phyloP scores from a whole-genome alignment of 2,113 vertebrate species.

The Gallinago jamesoni region DNA sequence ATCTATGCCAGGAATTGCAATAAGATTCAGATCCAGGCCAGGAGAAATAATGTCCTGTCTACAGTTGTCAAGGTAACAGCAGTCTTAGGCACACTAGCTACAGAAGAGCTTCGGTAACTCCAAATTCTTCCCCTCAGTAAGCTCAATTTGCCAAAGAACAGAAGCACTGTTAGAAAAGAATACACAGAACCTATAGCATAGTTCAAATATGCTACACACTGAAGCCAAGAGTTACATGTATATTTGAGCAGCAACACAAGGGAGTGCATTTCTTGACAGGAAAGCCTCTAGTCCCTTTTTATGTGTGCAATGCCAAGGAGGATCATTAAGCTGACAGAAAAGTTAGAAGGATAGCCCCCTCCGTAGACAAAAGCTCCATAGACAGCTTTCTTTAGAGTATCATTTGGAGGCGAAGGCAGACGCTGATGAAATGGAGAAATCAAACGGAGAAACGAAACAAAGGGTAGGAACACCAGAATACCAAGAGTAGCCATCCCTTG shows the following conservation, averaged over 20 bases:
- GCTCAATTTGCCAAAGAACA: background rate
- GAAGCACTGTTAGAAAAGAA: background rate
- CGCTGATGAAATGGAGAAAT: background rate
- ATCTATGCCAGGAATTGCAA: background rate
- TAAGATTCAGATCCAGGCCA: background rate
- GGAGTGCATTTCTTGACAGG: background rate
- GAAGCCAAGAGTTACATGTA: background rate
- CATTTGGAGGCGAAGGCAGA: background rate
- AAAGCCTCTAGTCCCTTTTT: background rate
- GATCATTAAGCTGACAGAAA: background rate
- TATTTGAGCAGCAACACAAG: background rate
- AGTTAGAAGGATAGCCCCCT: background rate
- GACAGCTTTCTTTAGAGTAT: background rate
- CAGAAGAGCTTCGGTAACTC: background rate
- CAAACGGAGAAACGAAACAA: background rate
- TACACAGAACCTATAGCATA: background rate
- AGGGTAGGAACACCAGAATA: background rate
- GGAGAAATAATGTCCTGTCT: background rate
- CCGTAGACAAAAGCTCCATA: background rate
- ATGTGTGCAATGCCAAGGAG: background rate
- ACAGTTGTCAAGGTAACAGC: background rate
- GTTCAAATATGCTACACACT: background rate
- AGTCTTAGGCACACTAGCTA: background rate
- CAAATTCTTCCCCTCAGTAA: background rate
- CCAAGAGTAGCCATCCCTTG: background rate